Evolutionary conservation across 2,888 invertebrate species (phyloP).

Genomic region (Dinocampus coccinellae): DNA sequence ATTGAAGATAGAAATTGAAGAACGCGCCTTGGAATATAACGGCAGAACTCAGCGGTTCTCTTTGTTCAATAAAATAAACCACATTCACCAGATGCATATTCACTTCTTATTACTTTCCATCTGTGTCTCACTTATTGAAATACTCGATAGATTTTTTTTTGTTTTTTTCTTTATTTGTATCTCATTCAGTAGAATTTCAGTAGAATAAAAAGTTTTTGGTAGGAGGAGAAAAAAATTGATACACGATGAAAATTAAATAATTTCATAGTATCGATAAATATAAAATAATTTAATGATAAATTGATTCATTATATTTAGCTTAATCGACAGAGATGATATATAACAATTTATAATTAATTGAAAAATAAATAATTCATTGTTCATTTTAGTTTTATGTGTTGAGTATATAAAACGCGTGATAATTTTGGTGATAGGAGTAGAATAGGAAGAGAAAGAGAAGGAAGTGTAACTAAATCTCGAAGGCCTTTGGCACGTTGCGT

Average conservation of each 20-base stretch:
- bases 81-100: neutral
- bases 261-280: neutral
- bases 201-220: too few relatives aligned
- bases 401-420: constrained; percentile 22
- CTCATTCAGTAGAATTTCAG: too few relatives aligned
- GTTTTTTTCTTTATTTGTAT: too few relatives aligned
- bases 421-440: constrained; percentile 34
- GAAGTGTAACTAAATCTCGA: constrained; percentile 39
- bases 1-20: neutral
- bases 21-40: neutral
- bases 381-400: constrained; percentile 13
- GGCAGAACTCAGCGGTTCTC: constrained; percentile 12
- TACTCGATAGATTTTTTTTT: neutral
- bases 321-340: neutral
- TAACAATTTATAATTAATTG: too few relatives aligned
- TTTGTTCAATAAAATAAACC: neutral
- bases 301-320: too few relatives aligned
- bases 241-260: neutral
- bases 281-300: too few relatives aligned
- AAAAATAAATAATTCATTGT: neutral
- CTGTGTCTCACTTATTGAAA: neutral
- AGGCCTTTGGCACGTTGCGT: constrained; percentile 31
- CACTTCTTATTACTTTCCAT: neutral
- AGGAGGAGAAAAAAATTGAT: neutral
- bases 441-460: neutral